Evolutionary conservation across 2,113 vertebrate species (phyloP), one percentile per base, ranked within the genome.

Genomic region (Channa argus): DNA sequence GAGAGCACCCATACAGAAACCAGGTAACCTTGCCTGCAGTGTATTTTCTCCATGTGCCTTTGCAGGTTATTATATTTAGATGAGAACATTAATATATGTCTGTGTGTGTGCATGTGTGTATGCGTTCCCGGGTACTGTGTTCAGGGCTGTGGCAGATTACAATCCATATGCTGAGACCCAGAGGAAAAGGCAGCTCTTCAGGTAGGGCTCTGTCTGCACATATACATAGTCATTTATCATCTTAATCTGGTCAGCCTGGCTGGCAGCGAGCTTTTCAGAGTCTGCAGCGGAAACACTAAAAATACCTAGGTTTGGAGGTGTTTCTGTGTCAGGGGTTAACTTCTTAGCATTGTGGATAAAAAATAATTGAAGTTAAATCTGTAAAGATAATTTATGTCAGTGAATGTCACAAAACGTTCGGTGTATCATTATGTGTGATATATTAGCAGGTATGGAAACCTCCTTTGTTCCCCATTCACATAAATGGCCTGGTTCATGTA

Each of bases 181-280:
- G 93, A 96, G 93, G 95, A 99, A 90, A 93, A 95, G 97, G 90
- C 97, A 96, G 86, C 95, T 97, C 64, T 99, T 98, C 93, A 96
- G 97, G 97, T 98, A 94, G 89, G 95, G 94, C 68, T 69, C 79
- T 10, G 77, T 85, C 78, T 65, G 75, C 83, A 78, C 70, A 52
- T 64, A 84, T 52, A 47, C 61, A 3, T 8, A 63, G 70, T 74
- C 83, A 83, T 91, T 87, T 79, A 83, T 90, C 83, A 88, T 88
- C 76, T 79, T 85, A 77, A 84, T 85, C 88, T 74, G 85, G 80
- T 84, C 83, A 80, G 81, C 77, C 46, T 43, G 69, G 56, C 79
- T 67, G 71, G 43, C 55, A 44, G 61, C 66, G 56, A 62, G 76
- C 58, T 63, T 47, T 38, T 79, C 65, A 74, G 54, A 68, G 60